phyloP scores from a whole-genome alignment of 2,888 invertebrate species.

The Thysanoteuthis rhombus region DNA sequence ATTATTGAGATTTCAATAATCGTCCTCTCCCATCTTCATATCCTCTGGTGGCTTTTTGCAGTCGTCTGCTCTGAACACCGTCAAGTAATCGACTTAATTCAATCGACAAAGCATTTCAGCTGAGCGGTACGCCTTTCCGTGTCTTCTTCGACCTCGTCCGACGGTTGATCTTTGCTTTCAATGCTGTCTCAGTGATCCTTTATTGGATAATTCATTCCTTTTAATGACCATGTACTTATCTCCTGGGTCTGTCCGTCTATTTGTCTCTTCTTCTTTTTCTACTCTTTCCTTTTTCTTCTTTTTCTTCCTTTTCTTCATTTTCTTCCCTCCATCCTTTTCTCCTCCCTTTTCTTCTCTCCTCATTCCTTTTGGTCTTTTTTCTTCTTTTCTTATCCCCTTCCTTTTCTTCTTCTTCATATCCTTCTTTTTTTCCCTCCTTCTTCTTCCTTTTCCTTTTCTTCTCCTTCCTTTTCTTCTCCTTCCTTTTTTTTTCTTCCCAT shows the following conservation, averaged over 20 bases:
- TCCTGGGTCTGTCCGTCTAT: background rate
- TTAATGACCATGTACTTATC: background rate
- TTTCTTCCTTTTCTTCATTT: background rate
- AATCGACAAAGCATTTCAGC: too few species aligned
- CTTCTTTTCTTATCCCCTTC: background rate
- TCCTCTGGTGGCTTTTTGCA: too few species aligned
- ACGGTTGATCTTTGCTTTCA: too few species aligned
- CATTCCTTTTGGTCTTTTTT: background rate
- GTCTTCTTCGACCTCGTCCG: too few species aligned
- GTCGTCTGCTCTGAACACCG: too few species aligned
- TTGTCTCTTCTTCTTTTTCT: accelerated
- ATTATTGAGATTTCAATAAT: too few species aligned
- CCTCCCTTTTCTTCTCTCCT: too few species aligned
- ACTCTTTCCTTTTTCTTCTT: background rate
- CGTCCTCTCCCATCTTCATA: too few species aligned
- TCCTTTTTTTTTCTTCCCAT: background rate
- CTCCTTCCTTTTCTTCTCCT: background rate
- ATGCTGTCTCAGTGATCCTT: too few species aligned
- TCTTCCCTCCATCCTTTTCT: background rate
- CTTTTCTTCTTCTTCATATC: background rate
- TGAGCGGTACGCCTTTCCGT: too few species aligned
- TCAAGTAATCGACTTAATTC: too few species aligned
- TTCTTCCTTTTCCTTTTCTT: background rate
- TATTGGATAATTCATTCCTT: background rate
- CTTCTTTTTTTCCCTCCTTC: too few species aligned